Conservation (phyloP, 2,888 invertebrate genomes). For the Podotricha telesiphe region DNA sequence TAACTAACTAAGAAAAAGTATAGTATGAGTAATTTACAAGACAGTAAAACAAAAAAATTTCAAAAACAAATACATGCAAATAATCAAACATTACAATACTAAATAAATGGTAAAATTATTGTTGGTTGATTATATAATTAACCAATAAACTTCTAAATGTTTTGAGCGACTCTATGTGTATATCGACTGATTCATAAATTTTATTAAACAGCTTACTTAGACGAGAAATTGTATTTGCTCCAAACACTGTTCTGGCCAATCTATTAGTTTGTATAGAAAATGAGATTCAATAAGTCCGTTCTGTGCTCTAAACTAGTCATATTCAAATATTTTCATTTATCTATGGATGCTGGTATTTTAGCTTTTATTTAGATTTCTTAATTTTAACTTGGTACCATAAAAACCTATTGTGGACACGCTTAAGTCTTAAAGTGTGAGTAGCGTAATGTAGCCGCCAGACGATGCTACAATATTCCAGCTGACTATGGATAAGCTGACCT, state of each 20-base stretch:
- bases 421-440: constrained; percentile 12
- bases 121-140: background rate
- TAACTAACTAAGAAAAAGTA: too few species aligned
- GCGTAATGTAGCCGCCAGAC: constrained; percentile 26
- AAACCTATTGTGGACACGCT: constrained; percentile 22
- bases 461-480: constrained; percentile 22
- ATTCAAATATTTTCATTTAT: too few species aligned
- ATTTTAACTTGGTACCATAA: too few species aligned
- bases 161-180: background rate
- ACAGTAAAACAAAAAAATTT: too few species aligned
- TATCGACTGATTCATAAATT: background rate
- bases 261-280: too few species aligned
- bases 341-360: too few species aligned
- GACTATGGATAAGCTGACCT: constrained; percentile 21
- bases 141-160: background rate
- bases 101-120: background rate
- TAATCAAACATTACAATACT: background rate
- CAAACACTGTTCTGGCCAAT: background rate
- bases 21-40: too few species aligned
- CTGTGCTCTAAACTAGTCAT: too few species aligned
- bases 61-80: background rate
- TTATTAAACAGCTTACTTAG: background rate
- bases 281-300: too few species aligned
- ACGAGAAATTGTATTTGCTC: background rate
- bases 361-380: too few species aligned